A percentile compares a stretch with the other conserved stretches of the same genome.
These are phyloP conservation scores for Troilus luridus DNA, from an alignment of 2,888 invertebrate species.

Conservation along the genomic window DNA sequence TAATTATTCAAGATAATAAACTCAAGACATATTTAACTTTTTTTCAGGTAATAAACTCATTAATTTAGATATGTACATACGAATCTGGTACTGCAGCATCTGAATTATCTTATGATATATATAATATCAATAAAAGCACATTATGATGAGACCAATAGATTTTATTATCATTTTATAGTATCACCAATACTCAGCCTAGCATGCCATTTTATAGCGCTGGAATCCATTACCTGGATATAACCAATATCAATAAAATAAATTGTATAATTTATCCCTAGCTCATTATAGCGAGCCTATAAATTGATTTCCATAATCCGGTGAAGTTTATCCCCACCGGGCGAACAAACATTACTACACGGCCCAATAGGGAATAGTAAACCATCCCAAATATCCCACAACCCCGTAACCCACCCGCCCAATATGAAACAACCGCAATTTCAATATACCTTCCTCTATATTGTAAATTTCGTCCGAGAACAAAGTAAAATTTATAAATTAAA, in stretches of 20 bases:
- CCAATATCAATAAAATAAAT: neutral
- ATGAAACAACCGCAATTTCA: slow-evolving; percentile 22
- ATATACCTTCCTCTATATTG: neutral
- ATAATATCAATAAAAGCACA: neutral
- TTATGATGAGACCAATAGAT: neutral
- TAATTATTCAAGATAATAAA: too few species aligned
- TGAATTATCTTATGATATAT: neutral
- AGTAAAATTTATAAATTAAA: neutral
- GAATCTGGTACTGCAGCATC: neutral
- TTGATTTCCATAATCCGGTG: slow-evolving; percentile 17
- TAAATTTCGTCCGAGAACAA: neutral
- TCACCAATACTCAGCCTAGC: neutral
- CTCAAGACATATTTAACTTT: too few species aligned
- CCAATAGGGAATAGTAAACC: slow-evolving; percentile 9
- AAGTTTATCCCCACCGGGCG: neutral
- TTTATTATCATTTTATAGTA: neutral
- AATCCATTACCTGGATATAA: neutral
- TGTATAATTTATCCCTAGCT: neutral
- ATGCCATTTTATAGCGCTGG: too few species aligned
- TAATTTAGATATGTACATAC: too few species aligned
- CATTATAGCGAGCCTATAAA: neutral
- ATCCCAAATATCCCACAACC: neutral
- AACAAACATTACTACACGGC: neutral
- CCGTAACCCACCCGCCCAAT: neutral
- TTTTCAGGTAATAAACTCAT: too few species aligned